phyloP scores from a whole-genome alignment of 2,888 invertebrate genomes.

The Eueremaeus valkanovi region DNA sequence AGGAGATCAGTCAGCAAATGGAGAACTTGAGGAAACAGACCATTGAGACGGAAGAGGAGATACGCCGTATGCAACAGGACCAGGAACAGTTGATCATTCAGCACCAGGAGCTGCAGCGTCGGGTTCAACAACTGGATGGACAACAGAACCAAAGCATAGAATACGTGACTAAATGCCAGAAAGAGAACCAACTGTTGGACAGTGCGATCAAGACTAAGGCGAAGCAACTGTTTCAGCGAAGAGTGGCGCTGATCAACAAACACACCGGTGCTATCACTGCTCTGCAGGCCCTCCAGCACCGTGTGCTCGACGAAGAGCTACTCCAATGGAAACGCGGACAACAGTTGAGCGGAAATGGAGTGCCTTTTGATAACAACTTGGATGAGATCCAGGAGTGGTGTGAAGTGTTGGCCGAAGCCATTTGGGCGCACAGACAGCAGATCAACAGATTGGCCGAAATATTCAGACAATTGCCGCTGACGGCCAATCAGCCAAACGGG shows the following conservation, averaged over 20 bases:
- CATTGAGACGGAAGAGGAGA: slow-evolving; percentile 67
- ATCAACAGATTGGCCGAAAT: slow-evolving; percentile 69
- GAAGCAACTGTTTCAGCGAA: slow-evolving; percentile 50
- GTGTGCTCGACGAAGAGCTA: slow-evolving; percentile 80
- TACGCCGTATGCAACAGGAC: slow-evolving; percentile 70
- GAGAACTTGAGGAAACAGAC: slow-evolving; percentile 66
- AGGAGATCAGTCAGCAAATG: slow-evolving; percentile 61
- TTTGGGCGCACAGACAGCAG: slow-evolving; percentile 79
- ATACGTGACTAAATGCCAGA: slow-evolving; percentile 57
- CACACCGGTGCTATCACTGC: slow-evolving; percentile 69
- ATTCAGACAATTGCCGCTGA: too few species aligned
- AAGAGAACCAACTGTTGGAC: slow-evolving; percentile 70
- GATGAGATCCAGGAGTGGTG: slow-evolving; percentile 83
- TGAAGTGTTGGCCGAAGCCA: slow-evolving; percentile 76
- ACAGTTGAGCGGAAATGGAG: slow-evolving; percentile 87
- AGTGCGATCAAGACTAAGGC: slow-evolving; percentile 66
- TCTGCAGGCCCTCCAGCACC: slow-evolving; percentile 65
- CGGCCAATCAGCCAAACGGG: too few species aligned
- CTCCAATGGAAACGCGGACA: slow-evolving; percentile 91
- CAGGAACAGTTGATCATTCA: slow-evolving; percentile 79
- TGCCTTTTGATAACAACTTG: slow-evolving; percentile 65
- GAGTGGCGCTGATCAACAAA: slow-evolving; percentile 66
- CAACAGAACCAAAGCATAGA: slow-evolving; percentile 55
- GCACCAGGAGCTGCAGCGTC: slow-evolving; percentile 76
- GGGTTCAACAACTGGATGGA: too few species aligned